Evolutionary conservation across 1,140 invertebrate species (phyloP), one percentile per base, ranked within the genome.

Genomic region (Vollenhovia emeryi): DNA sequence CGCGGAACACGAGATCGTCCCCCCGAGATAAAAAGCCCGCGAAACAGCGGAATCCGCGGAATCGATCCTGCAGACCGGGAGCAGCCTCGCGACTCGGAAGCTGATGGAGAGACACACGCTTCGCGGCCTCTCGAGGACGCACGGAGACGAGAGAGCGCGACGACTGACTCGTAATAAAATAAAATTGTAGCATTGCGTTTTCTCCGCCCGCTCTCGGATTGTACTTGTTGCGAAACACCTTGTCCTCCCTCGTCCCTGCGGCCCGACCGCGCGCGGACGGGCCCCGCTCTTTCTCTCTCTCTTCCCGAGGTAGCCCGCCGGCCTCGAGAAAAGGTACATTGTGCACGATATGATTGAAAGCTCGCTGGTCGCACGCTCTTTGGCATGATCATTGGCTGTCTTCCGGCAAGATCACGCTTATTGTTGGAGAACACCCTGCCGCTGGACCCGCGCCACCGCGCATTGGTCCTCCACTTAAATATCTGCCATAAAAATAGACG

Each of bases 401-500:
- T 82, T 71, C 76, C 84, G 57, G 89, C 68, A 91, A 89, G 87
- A 91, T 90, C 87, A 88, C 84, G 87, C 79, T 91, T 89, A 86
- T 91, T 90, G 78, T 89, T 86, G 85, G 87, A 89, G 88, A 90
- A 57, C 73, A 62, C 78, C 71, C 66, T 87, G 78, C 62, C 86
- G 89, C 85, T 89, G 82, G 88, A 87, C 71, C 76, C 55, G 69
- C 82, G 90, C 85, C 85, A 89, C 55, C 85, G 60, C 76, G 21
- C 36, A 62, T 79, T 71, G 88, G 50, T 91, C 86, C 85, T 68
- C 43, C 78, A 71, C 62, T 76, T 90, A 92, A 89, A 89, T 87
- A 91, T 92, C 89, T 89, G 87, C 89, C 92, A 93, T 92, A 93
- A 93, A 93, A 93, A 93, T 93, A 93, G 92, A 92, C 84, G 78